Evolutionary conservation across 2,888 invertebrate species (phyloP).

Genomic region (Ophioninae sp.): DNA sequence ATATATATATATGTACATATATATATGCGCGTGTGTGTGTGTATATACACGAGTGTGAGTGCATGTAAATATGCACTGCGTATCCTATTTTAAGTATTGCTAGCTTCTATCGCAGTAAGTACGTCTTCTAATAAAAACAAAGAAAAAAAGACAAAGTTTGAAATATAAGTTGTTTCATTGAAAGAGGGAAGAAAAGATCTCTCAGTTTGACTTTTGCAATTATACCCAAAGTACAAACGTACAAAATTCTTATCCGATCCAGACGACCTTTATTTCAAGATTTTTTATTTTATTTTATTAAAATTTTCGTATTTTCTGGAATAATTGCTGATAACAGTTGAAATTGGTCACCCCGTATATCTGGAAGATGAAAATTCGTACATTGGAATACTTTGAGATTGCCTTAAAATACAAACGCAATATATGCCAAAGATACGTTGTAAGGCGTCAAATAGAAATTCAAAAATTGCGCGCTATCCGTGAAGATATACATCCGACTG

Average conservation of each 20-base stretch:
- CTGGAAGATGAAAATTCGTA: slow-evolving; percentile 14
- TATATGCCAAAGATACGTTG: slow-evolving; percentile 46
- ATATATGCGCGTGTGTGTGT: not conserved
- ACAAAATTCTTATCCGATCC: not conserved
- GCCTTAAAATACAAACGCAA: slow-evolving; percentile 39
- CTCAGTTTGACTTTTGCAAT: not conserved
- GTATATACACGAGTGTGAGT: not conserved
- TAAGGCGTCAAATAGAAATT: too few species aligned
- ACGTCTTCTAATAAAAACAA: not conserved
- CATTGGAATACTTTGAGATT: slow-evolving; percentile 34
- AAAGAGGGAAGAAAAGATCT: not conserved
- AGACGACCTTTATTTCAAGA: not conserved
- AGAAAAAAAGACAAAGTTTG: too few species aligned
- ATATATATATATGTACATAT: not conserved
- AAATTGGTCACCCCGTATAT: not conserved
- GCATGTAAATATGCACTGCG: not conserved
- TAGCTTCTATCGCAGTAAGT: not conserved
- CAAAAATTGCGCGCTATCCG: too few species aligned
- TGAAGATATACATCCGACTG: too few species aligned
- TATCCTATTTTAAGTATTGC: not conserved
- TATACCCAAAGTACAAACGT: not conserved
- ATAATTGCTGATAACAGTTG: not conserved
- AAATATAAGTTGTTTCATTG: not conserved
- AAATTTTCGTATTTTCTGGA: not conserved
- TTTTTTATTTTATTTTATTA: not conserved